Evolutionary conservation across 1,140 invertebrate genomes (phyloP).

Genomic region (Aporrectodea caliginosa): DNA sequence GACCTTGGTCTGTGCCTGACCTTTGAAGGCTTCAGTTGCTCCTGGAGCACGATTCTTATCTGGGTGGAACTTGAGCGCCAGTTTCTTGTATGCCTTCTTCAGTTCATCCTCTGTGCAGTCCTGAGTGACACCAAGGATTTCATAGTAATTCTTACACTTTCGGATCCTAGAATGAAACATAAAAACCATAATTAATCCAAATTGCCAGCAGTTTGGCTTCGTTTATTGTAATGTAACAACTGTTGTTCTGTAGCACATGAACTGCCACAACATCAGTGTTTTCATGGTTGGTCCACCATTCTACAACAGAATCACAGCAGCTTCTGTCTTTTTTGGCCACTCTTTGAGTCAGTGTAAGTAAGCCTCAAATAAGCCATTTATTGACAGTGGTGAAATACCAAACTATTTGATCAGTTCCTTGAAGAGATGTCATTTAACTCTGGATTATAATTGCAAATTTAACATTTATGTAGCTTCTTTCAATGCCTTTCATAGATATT

Average conservation of each 20-base stretch:
- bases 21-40: slow-evolving; percentile 96
- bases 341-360: neutral
- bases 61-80: slow-evolving; percentile 93
- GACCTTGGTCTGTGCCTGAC: too few relatives aligned
- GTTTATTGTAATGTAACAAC: neutral
- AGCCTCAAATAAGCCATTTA: too few relatives aligned
- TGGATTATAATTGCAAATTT: too few relatives aligned
- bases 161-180: slow-evolving; percentile 18
- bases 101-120: slow-evolving; percentile 88
- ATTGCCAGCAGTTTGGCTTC: neutral
- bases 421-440: too few relatives aligned
- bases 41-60: slow-evolving; percentile 98
- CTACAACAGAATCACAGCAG: neutral
- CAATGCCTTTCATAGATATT: too few relatives aligned
- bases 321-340: neutral
- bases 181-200: neutral
- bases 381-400: too few relatives aligned
- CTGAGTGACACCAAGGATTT: slow-evolving; percentile 85
- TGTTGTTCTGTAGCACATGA: neutral
- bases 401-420: too few relatives aligned
- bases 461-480: too few relatives aligned
- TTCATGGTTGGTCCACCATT: neutral
- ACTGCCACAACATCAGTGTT: neutral
- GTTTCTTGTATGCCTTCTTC: slow-evolving; percentile 93
- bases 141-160: slow-evolving; percentile 77